Conservation (phyloP, 2,797 vertebrate species). For the Microctenopoma stevenorrisi region DNA sequence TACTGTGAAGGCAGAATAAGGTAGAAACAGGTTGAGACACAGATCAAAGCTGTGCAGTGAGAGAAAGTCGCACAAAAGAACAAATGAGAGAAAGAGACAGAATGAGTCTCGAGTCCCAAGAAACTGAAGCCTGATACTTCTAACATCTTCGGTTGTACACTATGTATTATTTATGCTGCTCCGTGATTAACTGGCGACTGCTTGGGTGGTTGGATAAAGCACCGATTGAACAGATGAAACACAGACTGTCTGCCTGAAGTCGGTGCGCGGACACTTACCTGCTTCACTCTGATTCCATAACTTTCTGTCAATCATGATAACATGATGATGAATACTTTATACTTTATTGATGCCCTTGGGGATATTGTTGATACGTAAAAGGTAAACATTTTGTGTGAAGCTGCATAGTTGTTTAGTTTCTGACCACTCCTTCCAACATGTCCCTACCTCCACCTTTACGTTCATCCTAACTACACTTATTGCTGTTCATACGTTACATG, state of each 20-base stretch:
- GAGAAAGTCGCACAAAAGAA: conserved; percentile 16
- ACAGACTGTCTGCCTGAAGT: conserved; percentile 10
- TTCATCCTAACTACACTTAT: no score
- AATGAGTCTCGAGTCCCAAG: conserved; percentile 46
- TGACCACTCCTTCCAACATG: neutral
- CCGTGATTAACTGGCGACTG: conserved; percentile 38
- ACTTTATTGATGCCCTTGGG: no score
- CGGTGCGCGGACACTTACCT: neutral
- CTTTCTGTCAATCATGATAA: conserved; percentile 18
- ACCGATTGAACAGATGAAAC: conserved; percentile 36
- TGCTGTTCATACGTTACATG: no score
- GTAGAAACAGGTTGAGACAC: neutral
- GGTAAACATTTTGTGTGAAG: conserved; percentile 2
- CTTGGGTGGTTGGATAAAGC: conserved; percentile 24
- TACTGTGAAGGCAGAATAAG: neutral
- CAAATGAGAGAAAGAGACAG: conserved; percentile 27
- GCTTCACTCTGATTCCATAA: conserved; percentile 1
- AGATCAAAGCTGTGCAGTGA: neutral
- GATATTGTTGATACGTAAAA: no score
- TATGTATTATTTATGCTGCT: conserved; percentile 69
- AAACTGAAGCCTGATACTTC: conserved; percentile 50
- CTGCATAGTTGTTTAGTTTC: neutral
- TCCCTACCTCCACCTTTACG: no score
- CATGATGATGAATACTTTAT: no score
- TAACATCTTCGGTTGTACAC: conserved; percentile 58